Conservation (phyloP, 2,797 vertebrate genomes). For the Cyprinella venusta region DNA sequence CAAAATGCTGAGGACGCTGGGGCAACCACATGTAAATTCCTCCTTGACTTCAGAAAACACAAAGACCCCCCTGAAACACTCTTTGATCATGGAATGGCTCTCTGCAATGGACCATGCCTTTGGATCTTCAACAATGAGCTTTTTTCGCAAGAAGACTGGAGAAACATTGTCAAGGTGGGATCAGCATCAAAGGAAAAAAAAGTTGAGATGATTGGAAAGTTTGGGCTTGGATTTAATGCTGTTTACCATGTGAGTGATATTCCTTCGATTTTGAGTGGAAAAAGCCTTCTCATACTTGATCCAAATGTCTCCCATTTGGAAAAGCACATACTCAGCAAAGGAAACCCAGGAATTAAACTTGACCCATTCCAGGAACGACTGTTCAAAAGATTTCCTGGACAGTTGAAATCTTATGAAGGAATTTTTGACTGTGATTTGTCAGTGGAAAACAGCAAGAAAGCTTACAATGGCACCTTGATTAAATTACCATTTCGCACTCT, state of each 20-base stretch:
- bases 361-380: constrained; percentile 72
- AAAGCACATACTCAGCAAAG: constrained; percentile 76
- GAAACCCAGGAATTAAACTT: constrained; percentile 83
- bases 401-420: constrained; percentile 80
- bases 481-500: constrained; percentile 83
- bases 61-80: constrained; percentile 74
- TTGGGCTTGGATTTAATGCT: constrained; percentile 87
- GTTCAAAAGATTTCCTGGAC: constrained; percentile 80
- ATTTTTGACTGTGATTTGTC: constrained; percentile 81
- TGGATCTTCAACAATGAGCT: constrained; percentile 85
- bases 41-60: constrained; percentile 82
- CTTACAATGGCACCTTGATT: constrained; percentile 81
- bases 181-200: constrained; percentile 82
- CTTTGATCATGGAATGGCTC: constrained; percentile 81
- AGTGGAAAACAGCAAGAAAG: constrained; percentile 63
- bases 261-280: constrained; percentile 83
- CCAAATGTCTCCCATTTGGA: constrained; percentile 85
- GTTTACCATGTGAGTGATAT: constrained; percentile 88
- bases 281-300: constrained; percentile 82
- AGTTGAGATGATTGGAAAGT: constrained; percentile 82
- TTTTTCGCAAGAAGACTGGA: constrained; percentile 81
- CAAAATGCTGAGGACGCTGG: constrained; percentile 89
- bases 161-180: constrained; percentile 81
- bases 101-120: constrained; percentile 85
- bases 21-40: constrained; percentile 79